phyloP scores from a whole-genome alignment of 2,797 vertebrate genomes.

The Tapirus indicus region DNA sequence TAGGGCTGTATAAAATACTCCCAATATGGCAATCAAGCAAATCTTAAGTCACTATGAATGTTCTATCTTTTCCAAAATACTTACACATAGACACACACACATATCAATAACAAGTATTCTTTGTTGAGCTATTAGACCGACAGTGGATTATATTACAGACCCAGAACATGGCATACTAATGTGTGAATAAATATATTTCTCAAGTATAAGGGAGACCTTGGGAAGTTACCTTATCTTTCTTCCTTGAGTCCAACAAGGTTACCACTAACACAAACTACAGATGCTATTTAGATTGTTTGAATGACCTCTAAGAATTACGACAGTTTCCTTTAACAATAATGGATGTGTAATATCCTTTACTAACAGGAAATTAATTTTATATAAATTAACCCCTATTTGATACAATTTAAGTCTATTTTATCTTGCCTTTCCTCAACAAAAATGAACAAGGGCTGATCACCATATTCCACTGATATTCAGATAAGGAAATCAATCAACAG shows the following conservation, averaged over 20 bases:
- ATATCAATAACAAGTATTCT: background rate
- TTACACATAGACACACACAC: background rate
- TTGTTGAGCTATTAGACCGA: background rate
- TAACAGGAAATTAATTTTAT: constrained; percentile 21
- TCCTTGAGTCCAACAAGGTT: background rate
- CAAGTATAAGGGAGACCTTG: constrained; percentile 4
- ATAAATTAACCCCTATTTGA: background rate
- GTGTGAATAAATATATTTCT: background rate
- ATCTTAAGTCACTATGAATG: constrained; percentile 5
- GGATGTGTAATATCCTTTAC: background rate
- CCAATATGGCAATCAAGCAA: background rate
- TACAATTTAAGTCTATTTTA: constrained; percentile 22
- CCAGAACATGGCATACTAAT: background rate
- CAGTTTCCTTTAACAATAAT: constrained; percentile 28
- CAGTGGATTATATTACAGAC: background rate
- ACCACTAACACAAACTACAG: constrained; percentile 37
- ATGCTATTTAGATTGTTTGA: constrained; percentile 43
- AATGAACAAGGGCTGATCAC: background rate
- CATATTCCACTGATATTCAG: background rate
- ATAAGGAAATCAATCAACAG: constrained; percentile 18
- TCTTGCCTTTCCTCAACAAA: constrained; percentile 34
- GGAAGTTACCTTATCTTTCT: constrained; percentile 40
- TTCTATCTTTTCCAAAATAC: constrained; percentile 6
- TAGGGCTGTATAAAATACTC: background rate
- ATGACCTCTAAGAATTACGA: background rate